Evolutionary conservation across 1,140 invertebrate species (phyloP).

Genomic region (Armadillidium nasatum): DNA sequence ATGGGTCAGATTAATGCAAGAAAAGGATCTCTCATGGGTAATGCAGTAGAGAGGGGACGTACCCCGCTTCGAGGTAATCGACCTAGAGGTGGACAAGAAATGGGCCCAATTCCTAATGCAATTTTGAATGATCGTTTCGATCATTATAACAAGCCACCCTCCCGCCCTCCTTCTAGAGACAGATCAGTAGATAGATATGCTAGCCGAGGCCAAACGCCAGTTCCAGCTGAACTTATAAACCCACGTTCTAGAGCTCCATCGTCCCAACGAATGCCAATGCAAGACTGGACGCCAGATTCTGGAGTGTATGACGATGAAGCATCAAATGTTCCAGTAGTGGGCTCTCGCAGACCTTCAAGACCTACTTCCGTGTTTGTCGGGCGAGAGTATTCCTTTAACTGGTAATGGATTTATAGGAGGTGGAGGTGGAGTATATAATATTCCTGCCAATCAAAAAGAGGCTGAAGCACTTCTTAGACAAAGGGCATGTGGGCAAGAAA

Average conservation of each 20-base stretch:
- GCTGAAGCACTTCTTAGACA: conserved; percentile 60
- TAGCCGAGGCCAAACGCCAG: conserved; percentile 42
- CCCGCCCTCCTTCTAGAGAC: conserved; percentile 77
- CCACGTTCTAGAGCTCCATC: conserved; percentile 37
- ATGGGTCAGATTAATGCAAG: background rate
- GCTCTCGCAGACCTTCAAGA: conserved; percentile 35
- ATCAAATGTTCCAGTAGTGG: conserved; percentile 24
- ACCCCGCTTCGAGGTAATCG: conserved; percentile 35
- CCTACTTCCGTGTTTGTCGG: conserved; percentile 30
- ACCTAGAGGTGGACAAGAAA: conserved; percentile 41
- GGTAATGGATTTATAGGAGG: conserved; percentile 42
- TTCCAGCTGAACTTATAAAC: conserved; percentile 35
- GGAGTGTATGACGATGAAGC: conserved; percentile 50
- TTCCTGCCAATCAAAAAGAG: conserved; percentile 69
- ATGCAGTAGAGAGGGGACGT: conserved; percentile 44
- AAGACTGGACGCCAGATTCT: conserved; percentile 50
- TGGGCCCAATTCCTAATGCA: conserved; percentile 50
- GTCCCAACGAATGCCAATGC: conserved; percentile 41
- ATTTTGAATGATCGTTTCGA: conserved; percentile 68
- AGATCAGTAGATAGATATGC: conserved; percentile 75
- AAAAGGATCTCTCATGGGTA: conserved; percentile 38
- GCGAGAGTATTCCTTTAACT: conserved; percentile 38
- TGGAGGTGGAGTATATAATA: conserved; percentile 38
- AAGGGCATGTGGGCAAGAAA: conserved; percentile 75
- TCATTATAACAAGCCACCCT: conserved; percentile 83